These are phyloP conservation scores for Tiliacea aurago DNA, from an alignment of 2,888 invertebrate genomes.

Conservation along the genomic window DNA sequence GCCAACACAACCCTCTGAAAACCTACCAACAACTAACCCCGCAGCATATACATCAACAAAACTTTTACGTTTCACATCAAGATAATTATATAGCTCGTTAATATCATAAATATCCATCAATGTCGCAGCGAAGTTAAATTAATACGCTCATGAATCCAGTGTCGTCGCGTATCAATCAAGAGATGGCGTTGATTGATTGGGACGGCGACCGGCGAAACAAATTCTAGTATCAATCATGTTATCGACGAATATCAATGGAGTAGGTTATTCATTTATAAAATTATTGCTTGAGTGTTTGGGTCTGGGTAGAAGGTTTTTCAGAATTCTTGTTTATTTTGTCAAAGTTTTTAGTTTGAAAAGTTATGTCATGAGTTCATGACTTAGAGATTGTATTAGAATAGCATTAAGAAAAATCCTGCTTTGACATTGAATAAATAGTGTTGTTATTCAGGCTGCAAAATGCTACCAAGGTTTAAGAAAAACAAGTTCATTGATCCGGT, in stretches of 20 bases:
- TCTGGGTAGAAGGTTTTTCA: conserved; percentile 3
- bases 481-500: neutral
- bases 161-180: conserved; percentile 86
- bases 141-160: conserved; percentile 85
- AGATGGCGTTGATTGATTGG: conserved; percentile 83
- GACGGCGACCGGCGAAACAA: conserved; percentile 77
- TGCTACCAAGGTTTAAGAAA: neutral
- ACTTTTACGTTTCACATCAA: conserved; percentile 61
- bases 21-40: conserved; percentile 3
- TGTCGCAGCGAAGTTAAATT: conserved; percentile 81
- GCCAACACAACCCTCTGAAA: neutral
- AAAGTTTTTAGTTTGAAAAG: neutral
- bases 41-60: conserved; percentile 53
- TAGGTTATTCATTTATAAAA: conserved; percentile 60
- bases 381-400: neutral
- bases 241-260: conserved; percentile 66
- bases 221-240: conserved; percentile 78
- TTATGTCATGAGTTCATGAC: neutral
- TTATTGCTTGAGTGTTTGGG: conserved; percentile 50
- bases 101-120: conserved; percentile 85
- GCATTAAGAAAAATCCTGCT: neutral
- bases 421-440: neutral
- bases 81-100: conserved; percentile 79
- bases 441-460: neutral
- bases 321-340: neutral